These are phyloP conservation scores for Enoplosus armatus DNA, from an alignment of 2,797 vertebrate species.

Conservation along the genomic window DNA sequence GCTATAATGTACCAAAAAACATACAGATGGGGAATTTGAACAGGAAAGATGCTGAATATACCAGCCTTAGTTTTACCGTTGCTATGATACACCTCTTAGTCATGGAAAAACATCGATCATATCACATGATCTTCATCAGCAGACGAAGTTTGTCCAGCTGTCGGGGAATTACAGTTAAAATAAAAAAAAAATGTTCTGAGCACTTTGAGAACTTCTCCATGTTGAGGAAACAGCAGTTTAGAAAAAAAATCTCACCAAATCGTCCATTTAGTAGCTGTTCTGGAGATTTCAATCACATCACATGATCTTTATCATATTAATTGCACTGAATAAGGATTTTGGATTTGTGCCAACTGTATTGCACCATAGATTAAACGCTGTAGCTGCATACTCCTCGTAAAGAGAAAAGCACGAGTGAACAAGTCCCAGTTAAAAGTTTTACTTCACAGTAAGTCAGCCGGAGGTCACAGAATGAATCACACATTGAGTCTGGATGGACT, in stretches of 20 bases:
- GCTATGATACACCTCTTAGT: neutral
- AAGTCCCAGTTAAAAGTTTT: neutral
- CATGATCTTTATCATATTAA: neutral
- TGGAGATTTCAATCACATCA: neutral
- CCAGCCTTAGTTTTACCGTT: neutral
- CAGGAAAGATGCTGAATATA: neutral
- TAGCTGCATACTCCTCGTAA: neutral
- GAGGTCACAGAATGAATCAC: slow-evolving; percentile 25
- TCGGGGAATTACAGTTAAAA: neutral
- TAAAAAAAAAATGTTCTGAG: neutral
- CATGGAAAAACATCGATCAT: neutral
- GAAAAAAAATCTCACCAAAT: slow-evolving; percentile 2
- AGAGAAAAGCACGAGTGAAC: neutral
- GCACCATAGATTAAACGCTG: neutral
- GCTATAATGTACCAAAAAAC: neutral
- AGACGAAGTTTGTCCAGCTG: neutral
- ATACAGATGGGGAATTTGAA: neutral
- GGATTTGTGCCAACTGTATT: neutral
- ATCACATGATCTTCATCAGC: neutral
- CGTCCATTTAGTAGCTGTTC: neutral
- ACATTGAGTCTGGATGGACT: neutral
- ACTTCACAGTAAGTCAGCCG: slow-evolving; percentile 11
- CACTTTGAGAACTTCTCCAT: neutral
- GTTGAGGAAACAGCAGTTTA: too few species aligned
- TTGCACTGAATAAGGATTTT: neutral